phyloP scores from a whole-genome alignment of 30 jellyfish, hydroid and myxozoan genomes.

The Pelagia noctiluca region DNA sequence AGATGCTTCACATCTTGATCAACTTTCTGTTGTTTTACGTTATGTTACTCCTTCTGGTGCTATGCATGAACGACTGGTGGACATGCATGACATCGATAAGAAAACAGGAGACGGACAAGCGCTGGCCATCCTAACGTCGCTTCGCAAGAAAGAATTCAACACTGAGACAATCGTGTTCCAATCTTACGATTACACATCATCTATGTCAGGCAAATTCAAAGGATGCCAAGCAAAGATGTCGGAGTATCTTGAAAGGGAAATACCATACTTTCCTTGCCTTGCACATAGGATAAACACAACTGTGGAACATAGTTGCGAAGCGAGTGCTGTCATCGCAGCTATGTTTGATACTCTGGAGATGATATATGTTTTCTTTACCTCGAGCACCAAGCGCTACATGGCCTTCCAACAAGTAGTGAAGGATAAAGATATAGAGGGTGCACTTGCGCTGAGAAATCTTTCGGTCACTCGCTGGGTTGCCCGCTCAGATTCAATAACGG shows the following conservation, averaged over 20 bases:
- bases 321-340: slow-evolving; percentile 66
- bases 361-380: slow-evolving; percentile 61
- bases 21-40: slow-evolving; percentile 29
- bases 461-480: slow-evolving; percentile 67
- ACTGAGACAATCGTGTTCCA: slow-evolving; percentile 58
- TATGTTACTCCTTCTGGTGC: slow-evolving; percentile 34
- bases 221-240: slow-evolving; percentile 71
- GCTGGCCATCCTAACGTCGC: slow-evolving; percentile 43
- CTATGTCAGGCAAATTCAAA: slow-evolving; percentile 64
- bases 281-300: slow-evolving; percentile 74
- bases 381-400: slow-evolving; percentile 73
- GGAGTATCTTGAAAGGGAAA: slow-evolving; percentile 64
- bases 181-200: slow-evolving; percentile 54
- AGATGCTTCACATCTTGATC: slow-evolving; percentile 41
- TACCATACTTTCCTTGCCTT: slow-evolving; percentile 71
- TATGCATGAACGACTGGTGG: slow-evolving; percentile 26
- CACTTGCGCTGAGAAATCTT: slow-evolving; percentile 65
- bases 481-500: slow-evolving; percentile 53
- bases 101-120: slow-evolving; percentile 53
- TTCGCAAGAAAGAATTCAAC: slow-evolving; percentile 47
- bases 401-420: slow-evolving; percentile 63
- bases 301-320: slow-evolving; percentile 67
- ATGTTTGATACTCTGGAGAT: slow-evolving; percentile 61
- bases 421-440: slow-evolving; percentile 59
- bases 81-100: slow-evolving; percentile 31